phyloP scores from a whole-genome alignment of 2,888 invertebrate genomes.

The Hylaea fasciaria region DNA sequence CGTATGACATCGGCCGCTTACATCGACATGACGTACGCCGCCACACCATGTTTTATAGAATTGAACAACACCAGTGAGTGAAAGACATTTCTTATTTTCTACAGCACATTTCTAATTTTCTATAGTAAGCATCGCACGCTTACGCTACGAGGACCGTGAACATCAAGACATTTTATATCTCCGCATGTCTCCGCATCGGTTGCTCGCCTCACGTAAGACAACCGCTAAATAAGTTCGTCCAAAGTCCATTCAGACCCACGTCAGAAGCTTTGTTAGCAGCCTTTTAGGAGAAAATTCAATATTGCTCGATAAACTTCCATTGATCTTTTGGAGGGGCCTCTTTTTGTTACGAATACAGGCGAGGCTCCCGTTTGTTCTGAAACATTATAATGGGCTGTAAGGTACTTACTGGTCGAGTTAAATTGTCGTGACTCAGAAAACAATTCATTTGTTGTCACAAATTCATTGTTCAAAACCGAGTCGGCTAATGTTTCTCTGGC shows the following conservation, averaged over 20 bases:
- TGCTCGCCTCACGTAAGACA: conserved; percentile 14
- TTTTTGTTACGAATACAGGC: conserved; percentile 51
- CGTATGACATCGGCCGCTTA: too few species aligned
- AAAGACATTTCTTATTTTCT: too few species aligned
- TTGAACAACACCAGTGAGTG: too few species aligned
- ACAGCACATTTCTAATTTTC: too few species aligned
- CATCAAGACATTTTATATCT: not conserved
- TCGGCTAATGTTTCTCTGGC: too few species aligned
- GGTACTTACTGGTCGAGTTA: not conserved
- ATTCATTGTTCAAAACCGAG: too few species aligned
- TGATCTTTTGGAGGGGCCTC: conserved; percentile 56
- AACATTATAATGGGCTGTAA: conserved; percentile 37
- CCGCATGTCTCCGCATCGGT: not conserved
- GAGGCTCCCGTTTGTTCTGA: conserved; percentile 37
- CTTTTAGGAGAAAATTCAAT: conserved; percentile 66
- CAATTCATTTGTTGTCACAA: not conserved
- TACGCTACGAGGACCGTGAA: too few species aligned
- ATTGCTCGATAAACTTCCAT: conserved; percentile 57
- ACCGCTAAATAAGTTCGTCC: conserved; percentile 27
- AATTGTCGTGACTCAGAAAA: not conserved
- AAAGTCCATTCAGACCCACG: conserved; percentile 53
- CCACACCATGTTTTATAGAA: too few species aligned
- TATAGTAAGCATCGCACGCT: too few species aligned
- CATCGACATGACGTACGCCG: too few species aligned
- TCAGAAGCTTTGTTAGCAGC: conserved; percentile 66